phyloP scores from a whole-genome alignment of 2,888 invertebrate genomes.

The Luperina nickerlii region DNA sequence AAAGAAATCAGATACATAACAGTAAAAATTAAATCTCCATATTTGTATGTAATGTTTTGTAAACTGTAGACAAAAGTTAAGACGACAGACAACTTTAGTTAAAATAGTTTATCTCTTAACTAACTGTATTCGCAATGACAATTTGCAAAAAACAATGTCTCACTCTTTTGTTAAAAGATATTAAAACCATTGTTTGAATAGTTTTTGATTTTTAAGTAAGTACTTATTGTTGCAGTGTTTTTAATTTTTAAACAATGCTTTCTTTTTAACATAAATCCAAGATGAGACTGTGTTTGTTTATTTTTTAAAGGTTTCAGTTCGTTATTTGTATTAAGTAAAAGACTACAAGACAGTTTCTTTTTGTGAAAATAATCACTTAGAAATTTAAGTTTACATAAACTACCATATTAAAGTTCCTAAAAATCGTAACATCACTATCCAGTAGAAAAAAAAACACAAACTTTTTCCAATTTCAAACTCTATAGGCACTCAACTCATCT shows the following conservation, averaged over 20 bases:
- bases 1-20: constrained; percentile 2
- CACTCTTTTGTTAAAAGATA: constrained; percentile 48
- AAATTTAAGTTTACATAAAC: background rate
- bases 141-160: constrained; percentile 42
- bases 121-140: constrained; percentile 58
- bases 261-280: constrained; percentile 2
- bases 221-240: constrained; percentile 22
- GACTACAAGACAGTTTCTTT: background rate
- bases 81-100: constrained; percentile 33
- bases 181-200: constrained; percentile 37
- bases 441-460: background rate
- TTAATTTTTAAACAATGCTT: constrained; percentile 20
- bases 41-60: no score
- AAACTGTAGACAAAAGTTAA: constrained; percentile 19
- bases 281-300: constrained; percentile 13
- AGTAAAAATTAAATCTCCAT: constrained; percentile 12
- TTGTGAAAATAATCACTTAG: background rate
- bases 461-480: background rate
- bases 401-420: background rate
- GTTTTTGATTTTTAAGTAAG: background rate
- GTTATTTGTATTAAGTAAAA: background rate
- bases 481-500: constrained; percentile 11
- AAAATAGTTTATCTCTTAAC: constrained; percentile 41
- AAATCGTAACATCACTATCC: background rate
- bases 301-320: background rate